phyloP scores from a whole-genome alignment of 2,113 vertebrate species.

The Bubo scandiacus region DNA sequence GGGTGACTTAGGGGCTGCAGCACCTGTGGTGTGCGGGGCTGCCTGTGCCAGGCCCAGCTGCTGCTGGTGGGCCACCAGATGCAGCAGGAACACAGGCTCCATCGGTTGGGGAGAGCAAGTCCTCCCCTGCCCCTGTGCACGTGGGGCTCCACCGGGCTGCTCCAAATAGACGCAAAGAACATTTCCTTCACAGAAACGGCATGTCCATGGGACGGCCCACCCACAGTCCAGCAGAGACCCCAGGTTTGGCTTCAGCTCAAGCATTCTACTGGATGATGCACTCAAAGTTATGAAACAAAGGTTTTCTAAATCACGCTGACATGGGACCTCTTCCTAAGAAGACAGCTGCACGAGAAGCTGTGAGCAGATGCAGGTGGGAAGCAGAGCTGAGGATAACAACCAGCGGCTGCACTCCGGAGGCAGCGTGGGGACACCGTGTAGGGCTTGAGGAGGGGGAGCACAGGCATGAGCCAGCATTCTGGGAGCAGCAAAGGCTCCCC shows the following conservation, averaged over 20 bases:
- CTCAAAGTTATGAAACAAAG: conserved; percentile 13
- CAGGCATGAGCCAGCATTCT: neutral
- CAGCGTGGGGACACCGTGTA: neutral
- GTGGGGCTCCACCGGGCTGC: neutral
- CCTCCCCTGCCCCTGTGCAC: neutral
- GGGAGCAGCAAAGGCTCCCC: neutral
- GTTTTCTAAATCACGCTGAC: neutral
- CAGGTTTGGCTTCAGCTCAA: neutral
- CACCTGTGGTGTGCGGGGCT: neutral
- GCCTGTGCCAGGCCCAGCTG: neutral
- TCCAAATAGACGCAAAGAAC: neutral
- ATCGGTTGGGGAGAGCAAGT: neutral
- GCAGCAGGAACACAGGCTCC: neutral
- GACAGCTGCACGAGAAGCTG: neutral
- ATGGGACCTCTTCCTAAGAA: neutral
- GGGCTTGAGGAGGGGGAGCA: neutral
- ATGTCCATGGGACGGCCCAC: conserved; percentile 21
- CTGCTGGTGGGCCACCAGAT: neutral
- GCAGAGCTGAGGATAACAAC: neutral
- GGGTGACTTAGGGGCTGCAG: neutral
- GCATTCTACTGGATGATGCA: neutral
- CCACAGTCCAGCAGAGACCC: neutral
- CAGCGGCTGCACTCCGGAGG: neutral
- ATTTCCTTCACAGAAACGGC: conserved; percentile 15
- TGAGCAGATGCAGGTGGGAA: neutral